Evolutionary conservation across 2,113 vertebrate genomes (phyloP).

Genomic region (Mixornis gularis): DNA sequence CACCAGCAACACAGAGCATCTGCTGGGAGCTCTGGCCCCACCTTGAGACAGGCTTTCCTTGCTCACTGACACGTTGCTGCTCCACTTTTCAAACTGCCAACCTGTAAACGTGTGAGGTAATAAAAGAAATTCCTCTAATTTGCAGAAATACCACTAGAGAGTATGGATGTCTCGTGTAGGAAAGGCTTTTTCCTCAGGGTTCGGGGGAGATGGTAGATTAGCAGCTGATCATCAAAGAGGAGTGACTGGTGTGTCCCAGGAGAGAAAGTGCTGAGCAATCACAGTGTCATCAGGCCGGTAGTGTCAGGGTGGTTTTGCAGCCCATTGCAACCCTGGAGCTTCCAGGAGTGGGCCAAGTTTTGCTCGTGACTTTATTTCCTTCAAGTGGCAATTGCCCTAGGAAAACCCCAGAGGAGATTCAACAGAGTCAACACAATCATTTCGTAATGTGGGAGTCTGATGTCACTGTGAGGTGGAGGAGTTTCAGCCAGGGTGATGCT

Average conservation of each 20-base stretch:
- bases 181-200: neutral
- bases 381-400: neutral
- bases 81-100: neutral
- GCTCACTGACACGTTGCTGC: accelerated
- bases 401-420: neutral
- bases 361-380: constrained; percentile 2
- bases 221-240: neutral
- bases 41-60: neutral
- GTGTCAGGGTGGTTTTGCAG: neutral
- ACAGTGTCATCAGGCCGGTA: neutral
- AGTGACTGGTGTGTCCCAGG: neutral
- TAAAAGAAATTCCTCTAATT: neutral
- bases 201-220: neutral
- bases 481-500: constrained; percentile 2
- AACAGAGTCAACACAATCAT: neutral
- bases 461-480: neutral
- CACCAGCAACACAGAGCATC: neutral
- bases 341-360: neutral
- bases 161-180: neutral
- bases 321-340: neutral
- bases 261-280: neutral
- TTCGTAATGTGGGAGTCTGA: constrained; percentile 35
- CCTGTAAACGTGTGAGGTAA: neutral
- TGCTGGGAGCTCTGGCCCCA: neutral
- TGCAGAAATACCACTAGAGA: neutral